phyloP scores from a whole-genome alignment of 2,797 vertebrate genomes.

The Phalloptychus januarius region DNA sequence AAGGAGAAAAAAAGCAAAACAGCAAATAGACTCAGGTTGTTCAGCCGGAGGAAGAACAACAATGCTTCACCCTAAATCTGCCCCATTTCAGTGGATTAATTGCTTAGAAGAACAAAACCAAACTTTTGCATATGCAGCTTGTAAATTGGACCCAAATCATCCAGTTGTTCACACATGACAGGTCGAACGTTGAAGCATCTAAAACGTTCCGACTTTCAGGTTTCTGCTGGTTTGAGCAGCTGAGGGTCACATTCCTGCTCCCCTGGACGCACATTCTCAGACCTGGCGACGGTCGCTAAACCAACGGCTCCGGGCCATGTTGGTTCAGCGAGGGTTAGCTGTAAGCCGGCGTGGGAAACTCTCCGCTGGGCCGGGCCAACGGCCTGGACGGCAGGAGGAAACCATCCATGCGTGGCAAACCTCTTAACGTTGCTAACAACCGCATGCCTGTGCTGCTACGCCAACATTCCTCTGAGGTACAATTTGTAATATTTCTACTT shows the following conservation, averaged over 20 bases:
- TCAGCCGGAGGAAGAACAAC: background rate
- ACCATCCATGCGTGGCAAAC: background rate
- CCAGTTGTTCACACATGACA: background rate
- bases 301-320: slow-evolving; percentile 61
- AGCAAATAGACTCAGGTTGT: background rate
- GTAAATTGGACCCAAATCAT: background rate
- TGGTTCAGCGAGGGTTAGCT: slow-evolving; percentile 53
- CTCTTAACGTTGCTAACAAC: background rate
- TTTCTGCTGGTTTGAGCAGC: background rate
- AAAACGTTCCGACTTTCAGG: background rate
- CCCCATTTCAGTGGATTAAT: slow-evolving; percentile 23
- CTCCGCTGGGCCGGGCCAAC: background rate
- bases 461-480: background rate
- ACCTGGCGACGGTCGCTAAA: slow-evolving; percentile 71
- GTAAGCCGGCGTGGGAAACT: slow-evolving; percentile 63
- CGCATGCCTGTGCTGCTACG: background rate
- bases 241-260: slow-evolving; percentile 54
- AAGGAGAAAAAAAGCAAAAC: background rate
- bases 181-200: background rate
- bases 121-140: background rate
- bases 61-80: slow-evolving; percentile 15
- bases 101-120: background rate
- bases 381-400: background rate
- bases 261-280: slow-evolving; percentile 66
- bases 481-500: background rate